Evolutionary conservation across 1,140 invertebrate species (phyloP).

Genomic region (Drosophila bifasciata): DNA sequence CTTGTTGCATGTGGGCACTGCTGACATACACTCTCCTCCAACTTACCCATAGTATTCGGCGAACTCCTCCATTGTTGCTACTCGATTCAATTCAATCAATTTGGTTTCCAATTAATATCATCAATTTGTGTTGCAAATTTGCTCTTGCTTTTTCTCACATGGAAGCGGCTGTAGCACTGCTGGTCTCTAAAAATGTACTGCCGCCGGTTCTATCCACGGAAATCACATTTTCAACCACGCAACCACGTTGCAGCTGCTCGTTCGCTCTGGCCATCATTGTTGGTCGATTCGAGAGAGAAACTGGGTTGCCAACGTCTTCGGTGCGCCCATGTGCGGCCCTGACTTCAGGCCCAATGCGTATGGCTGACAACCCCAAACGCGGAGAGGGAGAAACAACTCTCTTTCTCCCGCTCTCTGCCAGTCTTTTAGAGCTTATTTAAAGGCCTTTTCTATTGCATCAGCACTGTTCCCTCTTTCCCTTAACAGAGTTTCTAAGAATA

Average conservation of each 20-base stretch:
- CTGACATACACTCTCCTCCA: neutral
- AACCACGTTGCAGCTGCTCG: slow-evolving; percentile 7
- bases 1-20: slow-evolving; percentile 46
- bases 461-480: too few relatives aligned
- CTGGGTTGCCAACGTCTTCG: slow-evolving; percentile 42
- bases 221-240: slow-evolving; percentile 44
- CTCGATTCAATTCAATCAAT: slow-evolving; percentile 19
- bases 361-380: slow-evolving; percentile 20
- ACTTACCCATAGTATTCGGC: slow-evolving; percentile 56
- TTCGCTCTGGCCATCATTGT: slow-evolving; percentile 2
- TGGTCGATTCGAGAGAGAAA: slow-evolving; percentile 17
- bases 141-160: slow-evolving; percentile 30
- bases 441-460: too few relatives aligned
- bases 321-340: slow-evolving; percentile 1
- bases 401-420: too few relatives aligned
- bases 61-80: slow-evolving; percentile 54
- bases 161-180: slow-evolving; percentile 12
- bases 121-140: slow-evolving; percentile 34
- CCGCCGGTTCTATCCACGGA: slow-evolving; percentile 15
- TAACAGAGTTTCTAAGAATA: too few relatives aligned
- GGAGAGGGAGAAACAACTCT: neutral
- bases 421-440: too few relatives aligned
- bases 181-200: slow-evolving; percentile 28
- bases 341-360: neutral
- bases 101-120: slow-evolving; percentile 49